Conservation (phyloP, 2,113 vertebrate species). For the Fregetta grallaria region DNA sequence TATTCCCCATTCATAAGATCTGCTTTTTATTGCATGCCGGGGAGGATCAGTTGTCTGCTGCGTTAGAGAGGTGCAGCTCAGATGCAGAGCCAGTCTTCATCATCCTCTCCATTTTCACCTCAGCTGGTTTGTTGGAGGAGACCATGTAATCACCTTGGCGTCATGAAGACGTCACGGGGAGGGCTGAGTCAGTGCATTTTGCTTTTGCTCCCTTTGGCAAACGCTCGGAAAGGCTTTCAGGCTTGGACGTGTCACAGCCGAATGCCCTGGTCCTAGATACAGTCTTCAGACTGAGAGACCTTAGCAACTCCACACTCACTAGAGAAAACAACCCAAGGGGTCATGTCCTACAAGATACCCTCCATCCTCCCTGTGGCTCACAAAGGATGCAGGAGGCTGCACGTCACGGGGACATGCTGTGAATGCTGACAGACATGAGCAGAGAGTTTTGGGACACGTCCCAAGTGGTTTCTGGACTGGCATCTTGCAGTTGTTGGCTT, state of each 20-base stretch:
- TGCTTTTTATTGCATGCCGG: not conserved
- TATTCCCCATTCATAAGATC: not conserved
- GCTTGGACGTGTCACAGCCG: not conserved
- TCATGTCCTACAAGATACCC: not conserved
- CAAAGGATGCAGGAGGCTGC: not conserved
- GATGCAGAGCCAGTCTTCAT: not conserved
- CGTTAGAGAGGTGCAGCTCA: accelerated
- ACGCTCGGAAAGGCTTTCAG: not conserved
- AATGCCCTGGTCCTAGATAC: not conserved
- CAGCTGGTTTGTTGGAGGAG: not conserved
- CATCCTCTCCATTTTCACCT: not conserved
- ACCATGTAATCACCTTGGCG: not conserved
- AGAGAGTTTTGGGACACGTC: not conserved
- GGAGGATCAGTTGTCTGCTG: not conserved
- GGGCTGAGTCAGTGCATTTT: not conserved
- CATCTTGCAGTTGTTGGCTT: not conserved
- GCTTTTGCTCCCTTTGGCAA: not conserved
- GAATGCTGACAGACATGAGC: not conserved
- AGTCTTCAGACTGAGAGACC: not conserved
- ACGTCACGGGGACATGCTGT: not conserved
- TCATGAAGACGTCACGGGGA: not conserved
- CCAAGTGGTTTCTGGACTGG: not conserved
- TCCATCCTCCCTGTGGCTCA: not conserved
- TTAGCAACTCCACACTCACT: not conserved
- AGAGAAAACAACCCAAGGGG: not conserved